These are phyloP conservation scores for Salarias fasciatus DNA, from an alignment of 2,797 vertebrate species.

Conservation along the genomic window DNA sequence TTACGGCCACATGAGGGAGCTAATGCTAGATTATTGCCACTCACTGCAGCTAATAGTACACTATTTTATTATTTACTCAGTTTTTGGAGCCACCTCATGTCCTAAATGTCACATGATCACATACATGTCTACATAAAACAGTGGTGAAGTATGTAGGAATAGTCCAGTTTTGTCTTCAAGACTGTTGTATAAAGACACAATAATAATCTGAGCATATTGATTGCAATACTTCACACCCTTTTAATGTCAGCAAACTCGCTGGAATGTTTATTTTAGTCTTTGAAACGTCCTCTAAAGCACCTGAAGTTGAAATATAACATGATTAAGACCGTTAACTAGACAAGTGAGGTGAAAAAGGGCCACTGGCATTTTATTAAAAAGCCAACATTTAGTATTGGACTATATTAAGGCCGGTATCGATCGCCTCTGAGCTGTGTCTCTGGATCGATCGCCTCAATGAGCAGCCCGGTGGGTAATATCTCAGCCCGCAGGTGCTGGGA, in stretches of 20 bases:
- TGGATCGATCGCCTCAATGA: slow-evolving; percentile 50
- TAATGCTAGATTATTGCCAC: slow-evolving; percentile 43
- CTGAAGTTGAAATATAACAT: slow-evolving; percentile 31
- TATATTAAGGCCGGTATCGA: slow-evolving; percentile 62
- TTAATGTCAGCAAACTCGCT: slow-evolving; percentile 6
- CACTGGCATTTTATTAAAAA: slow-evolving; percentile 52
- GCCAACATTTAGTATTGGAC: slow-evolving; percentile 56
- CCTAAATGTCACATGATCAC: too few relatives aligned
- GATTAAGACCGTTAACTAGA: slow-evolving; percentile 36
- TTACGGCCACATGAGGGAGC: slow-evolving; percentile 65
- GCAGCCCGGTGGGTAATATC: slow-evolving; percentile 63
- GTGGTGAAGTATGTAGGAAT: too few relatives aligned
- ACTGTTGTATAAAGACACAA: background rate
- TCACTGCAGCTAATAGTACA: background rate
- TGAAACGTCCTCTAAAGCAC: background rate
- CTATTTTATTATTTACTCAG: slow-evolving; percentile 1
- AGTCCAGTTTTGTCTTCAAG: slow-evolving; percentile 8
- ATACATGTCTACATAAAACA: too few relatives aligned
- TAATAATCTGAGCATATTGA: background rate
- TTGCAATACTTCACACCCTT: background rate
- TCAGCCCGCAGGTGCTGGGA: slow-evolving; percentile 43
- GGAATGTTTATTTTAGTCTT: slow-evolving; percentile 17
- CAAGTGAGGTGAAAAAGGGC: slow-evolving; percentile 43
- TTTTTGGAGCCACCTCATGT: too few relatives aligned
- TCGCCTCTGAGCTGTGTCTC: slow-evolving; percentile 38